Evolutionary conservation across 2,888 invertebrate genomes (phyloP).

Genomic region (Acronicta alni): DNA sequence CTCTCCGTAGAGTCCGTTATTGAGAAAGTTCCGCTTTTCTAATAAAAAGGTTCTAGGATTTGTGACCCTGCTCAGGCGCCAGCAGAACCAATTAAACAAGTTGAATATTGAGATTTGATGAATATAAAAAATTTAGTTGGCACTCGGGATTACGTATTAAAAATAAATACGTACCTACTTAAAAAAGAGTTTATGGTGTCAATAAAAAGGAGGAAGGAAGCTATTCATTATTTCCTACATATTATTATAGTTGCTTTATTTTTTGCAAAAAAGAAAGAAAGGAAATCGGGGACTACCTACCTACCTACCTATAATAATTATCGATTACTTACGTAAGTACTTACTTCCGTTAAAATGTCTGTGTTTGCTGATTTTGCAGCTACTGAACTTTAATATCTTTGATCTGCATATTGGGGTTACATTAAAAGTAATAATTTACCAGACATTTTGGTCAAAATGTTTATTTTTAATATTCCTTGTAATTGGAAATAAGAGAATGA

Average conservation of each 20-base stretch:
- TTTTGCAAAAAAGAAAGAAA: conserved; percentile 30
- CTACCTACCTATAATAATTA: no score
- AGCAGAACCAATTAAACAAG: conserved; percentile 8
- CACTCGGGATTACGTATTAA: conserved; percentile 25
- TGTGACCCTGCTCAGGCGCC: conserved; percentile 42
- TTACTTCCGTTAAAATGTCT: no score
- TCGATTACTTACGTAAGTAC: conserved; percentile 1
- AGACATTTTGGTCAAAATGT: no score
- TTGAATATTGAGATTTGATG: conserved; percentile 12
- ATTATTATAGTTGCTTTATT: conserved; percentile 16
- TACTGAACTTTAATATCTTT: no score
- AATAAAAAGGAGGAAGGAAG: conserved; percentile 55
- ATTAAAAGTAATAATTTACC: no score
- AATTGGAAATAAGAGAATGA: no score
- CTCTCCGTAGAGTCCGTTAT: conserved; percentile 73
- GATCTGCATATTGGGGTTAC: no score
- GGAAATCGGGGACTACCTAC: conserved; percentile 38
- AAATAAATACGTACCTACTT: conserved; percentile 28
- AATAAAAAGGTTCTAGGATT: conserved; percentile 56
- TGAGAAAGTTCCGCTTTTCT: conserved; percentile 84
- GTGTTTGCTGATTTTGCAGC: no score
- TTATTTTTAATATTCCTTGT: no score
- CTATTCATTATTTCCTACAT: conserved; percentile 47
- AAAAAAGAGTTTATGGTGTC: conserved; percentile 44
- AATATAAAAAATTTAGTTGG: conserved; percentile 20